Conservation (phyloP, 2,797 vertebrate genomes). For the Mus spretus region DNA sequence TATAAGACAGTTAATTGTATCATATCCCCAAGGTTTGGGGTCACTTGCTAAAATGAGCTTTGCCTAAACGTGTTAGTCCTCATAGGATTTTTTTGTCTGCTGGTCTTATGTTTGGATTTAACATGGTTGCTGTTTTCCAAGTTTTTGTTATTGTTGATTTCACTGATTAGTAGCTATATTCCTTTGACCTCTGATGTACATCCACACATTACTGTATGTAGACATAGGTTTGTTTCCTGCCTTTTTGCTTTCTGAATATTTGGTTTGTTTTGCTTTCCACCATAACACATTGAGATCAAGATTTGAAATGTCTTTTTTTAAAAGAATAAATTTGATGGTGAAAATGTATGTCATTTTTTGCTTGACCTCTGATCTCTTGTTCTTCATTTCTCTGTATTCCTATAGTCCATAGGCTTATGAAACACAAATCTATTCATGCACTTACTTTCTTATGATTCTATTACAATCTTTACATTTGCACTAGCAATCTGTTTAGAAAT, state of each 20-base stretch:
- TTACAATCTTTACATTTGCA: fast-evolving
- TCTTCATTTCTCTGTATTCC: neutral
- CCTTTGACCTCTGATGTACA: no score
- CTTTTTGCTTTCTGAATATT: neutral
- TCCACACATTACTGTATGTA: neutral
- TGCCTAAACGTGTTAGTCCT: neutral
- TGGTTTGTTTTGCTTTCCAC: neutral
- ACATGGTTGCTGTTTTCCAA: neutral
- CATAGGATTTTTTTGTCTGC: neutral
- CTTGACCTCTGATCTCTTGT: neutral
- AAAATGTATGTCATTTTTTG: neutral
- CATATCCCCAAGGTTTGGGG: fast-evolving
- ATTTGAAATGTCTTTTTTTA: neutral
- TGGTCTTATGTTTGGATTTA: neutral
- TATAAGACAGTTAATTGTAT: neutral
- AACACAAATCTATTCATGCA: neutral
- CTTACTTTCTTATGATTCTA: neutral
- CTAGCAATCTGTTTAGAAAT: neutral
- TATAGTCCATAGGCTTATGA: neutral
- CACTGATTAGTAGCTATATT: neutral
- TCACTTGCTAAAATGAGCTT: neutral
- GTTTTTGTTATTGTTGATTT: no score
- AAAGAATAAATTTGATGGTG: neutral
- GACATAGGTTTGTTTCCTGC: neutral
- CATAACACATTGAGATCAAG: neutral